Evolutionary conservation across 2,888 invertebrate genomes (phyloP), one percentile per base, ranked within the genome.

Genomic region (Drosophila cracens): DNA sequence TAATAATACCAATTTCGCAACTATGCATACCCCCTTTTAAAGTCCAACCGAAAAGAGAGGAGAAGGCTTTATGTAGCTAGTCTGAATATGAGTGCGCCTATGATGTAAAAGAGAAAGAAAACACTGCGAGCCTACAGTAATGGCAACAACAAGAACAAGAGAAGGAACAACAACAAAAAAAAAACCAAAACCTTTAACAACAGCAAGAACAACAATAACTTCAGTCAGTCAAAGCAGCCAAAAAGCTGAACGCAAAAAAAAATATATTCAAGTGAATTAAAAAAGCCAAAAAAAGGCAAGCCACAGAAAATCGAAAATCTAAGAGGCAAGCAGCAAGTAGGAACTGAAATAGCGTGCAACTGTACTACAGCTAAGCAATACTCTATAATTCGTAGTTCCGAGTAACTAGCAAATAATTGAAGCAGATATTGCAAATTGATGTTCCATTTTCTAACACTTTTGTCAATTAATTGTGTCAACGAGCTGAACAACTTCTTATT

Each of bases 121-220:
- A 63, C 48, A 56, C 49, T 56, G 33, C 46, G 53, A 57, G 58
- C 77, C 74, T 77, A 79, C 69, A 72, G 80, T 82, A 87, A 89
- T 73, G 63, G 67, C 76, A 83, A 74, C 67, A 82, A 68, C 66
- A 76, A 57, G 60, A 70, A 38, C 21, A 53, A 31, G 7, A 65
- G 75, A 54, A 74, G 73, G n/a, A 64, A 60, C 52, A 46, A 48
- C 49, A 58, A 79, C 69, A 75, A 60, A 61, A 57, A 79, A 75
- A 59, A 65, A 57, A 21, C 21, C 0, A 74, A 59, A 63, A 60
- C 48, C 53, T 53, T 53, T 59, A 82, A 66, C 70, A 79, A 66
- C 71, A 71, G 48, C 60, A 73, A 46, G 29, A 63, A 43, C 31
- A 66, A 56, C 21, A 54, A 65, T 36, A 62, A 62, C 65, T 76